Evolutionary conservation across 1,140 invertebrate species (phyloP), one percentile per base, ranked within the genome.

Genomic region (Drosophila busckii): DNA sequence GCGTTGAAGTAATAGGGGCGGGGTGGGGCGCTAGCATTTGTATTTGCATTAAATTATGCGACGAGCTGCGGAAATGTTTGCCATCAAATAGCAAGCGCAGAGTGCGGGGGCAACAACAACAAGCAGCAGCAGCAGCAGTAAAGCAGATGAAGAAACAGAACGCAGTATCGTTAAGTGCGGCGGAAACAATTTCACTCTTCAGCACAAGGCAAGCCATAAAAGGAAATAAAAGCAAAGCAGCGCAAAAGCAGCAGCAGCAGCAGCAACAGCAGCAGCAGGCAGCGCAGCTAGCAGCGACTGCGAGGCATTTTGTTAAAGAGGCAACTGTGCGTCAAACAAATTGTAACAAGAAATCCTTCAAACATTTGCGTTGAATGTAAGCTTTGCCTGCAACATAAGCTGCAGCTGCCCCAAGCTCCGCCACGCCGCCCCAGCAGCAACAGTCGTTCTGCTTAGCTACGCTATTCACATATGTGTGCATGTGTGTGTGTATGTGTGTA

Each of bases 11-110:
- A 5, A 8, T n/a, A 17, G 19, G 10, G 31, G 31, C 7, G n/a
- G 34, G 41, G 45, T 41, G 54, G 34, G 46, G 58, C 15, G 12
- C 31, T 32, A 45, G 23, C 32, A 28, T 32, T 29, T 48, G 71
- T 76, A 78, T 78, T 78, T 80, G 71, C 71, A 78, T 78, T 78
- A 80, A 78, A 78, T 78, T 78, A 80, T 78, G 73, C 71, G 71
- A 80, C 71, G 71, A 80, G 68, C 75, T 73, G 63, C 71, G 71
- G 71, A 78, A 80, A 78, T 78, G 73, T 78, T 78, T 78, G 75
- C 68, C 68, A 80, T 71, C 63, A 80, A 73, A 63, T 55, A n/a
- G n/a, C n/a, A n/a, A n/a, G n/a, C n/a, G n/a, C n/a, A n/a, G n/a
- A n/a, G n/a, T n/a, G 54, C 17, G 66, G 54, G 32, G 5, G 26